Conservation (phyloP, 2,888 invertebrate species). For the Seladonia tumulorum region DNA sequence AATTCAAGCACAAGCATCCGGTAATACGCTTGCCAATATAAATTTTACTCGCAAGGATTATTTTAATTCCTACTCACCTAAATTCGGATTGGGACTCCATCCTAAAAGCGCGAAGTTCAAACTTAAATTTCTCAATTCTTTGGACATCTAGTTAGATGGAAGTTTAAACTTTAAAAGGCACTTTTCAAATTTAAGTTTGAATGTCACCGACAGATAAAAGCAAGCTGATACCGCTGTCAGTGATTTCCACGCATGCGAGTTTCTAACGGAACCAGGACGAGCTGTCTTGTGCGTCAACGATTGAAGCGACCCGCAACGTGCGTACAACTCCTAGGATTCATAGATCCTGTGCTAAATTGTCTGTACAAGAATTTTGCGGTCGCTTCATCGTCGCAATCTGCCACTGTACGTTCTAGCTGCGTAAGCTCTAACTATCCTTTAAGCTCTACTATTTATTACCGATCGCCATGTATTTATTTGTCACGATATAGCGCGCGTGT, state of each 20-base stretch:
- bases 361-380: constrained; percentile 32
- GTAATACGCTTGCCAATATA: background rate
- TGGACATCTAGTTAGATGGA: background rate
- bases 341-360: background rate
- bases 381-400: constrained; percentile 34
- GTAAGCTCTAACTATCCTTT: background rate
- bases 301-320: constrained; percentile 19
- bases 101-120: background rate
- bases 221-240: constrained; percentile 16
- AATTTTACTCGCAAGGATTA: background rate
- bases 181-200: background rate
- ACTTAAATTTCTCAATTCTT: background rate
- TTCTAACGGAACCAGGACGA: constrained; percentile 61
- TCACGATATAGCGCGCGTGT: constrained; percentile 1
- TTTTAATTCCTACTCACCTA: background rate
- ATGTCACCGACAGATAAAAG: background rate
- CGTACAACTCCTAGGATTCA: background rate
- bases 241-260: constrained; percentile 60
- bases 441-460: constrained; percentile 38
- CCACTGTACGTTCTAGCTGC: background rate
- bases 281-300: constrained; percentile 27
- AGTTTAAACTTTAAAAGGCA: background rate
- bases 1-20: background rate
- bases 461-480: constrained; percentile 47
- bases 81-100: background rate